These are phyloP conservation scores for Puntigrus tetrazona DNA, from an alignment of 2,113 vertebrate species.

Conservation along the genomic window DNA sequence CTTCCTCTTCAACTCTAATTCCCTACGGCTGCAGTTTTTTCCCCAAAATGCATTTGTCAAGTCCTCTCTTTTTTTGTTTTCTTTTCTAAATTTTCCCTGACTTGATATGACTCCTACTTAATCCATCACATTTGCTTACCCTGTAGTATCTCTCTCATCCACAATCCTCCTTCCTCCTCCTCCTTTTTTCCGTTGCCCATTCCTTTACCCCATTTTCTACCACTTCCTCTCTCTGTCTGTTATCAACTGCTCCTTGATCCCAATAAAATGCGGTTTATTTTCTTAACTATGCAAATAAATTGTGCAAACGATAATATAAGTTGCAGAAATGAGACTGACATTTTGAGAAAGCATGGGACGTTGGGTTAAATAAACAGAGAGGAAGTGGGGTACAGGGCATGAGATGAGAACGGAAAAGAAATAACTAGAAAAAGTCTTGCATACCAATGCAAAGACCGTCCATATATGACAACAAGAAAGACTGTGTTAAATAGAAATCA, in stretches of 20 bases:
- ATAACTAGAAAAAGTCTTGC: background rate
- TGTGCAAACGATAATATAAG: slow-evolving; percentile 53
- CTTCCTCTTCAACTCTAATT: background rate
- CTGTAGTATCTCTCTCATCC: slow-evolving; percentile 60
- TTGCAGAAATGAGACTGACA: slow-evolving; percentile 55
- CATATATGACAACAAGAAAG: background rate
- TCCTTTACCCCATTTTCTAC: background rate
- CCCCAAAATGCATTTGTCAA: background rate
- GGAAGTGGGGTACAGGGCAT: background rate
- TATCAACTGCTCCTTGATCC: slow-evolving; percentile 41
- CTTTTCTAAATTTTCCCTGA: slow-evolving; percentile 67
- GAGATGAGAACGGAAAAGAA: background rate
- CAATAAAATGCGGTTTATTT: slow-evolving; percentile 69
- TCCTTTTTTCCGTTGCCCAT: slow-evolving; percentile 19
- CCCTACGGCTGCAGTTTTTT: background rate
- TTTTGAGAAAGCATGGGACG: slow-evolving; percentile 58
- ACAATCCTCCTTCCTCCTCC: slow-evolving; percentile 25
- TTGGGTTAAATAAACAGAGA: slow-evolving; percentile 33
- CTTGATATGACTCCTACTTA: slow-evolving; percentile 62
- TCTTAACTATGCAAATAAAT: slow-evolving; percentile 68
- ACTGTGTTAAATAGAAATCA: background rate
- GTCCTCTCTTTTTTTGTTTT: slow-evolving; percentile 65
- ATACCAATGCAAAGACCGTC: background rate
- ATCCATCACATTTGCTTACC: slow-evolving; percentile 62
- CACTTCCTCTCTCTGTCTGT: slow-evolving; percentile 18